Conservation (phyloP, 37 sponge, comb jelly and placozoan genomes). For the Chondrosia reniformis region DNA sequence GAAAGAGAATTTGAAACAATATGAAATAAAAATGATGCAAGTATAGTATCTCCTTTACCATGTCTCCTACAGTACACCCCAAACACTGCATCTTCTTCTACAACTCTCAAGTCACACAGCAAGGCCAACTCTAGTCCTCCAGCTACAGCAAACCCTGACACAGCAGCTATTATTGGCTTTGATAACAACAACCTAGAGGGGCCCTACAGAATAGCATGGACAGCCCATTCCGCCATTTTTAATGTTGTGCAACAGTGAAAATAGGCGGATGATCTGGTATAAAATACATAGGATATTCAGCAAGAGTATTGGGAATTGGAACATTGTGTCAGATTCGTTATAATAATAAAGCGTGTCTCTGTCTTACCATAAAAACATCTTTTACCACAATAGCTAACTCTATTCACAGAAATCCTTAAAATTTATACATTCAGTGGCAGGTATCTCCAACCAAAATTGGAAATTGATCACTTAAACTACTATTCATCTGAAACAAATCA, state of each 20-base stretch:
- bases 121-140: conserved; percentile 73
- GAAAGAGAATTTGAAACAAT: not conserved
- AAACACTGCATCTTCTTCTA: conserved; percentile 50
- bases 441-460: no score
- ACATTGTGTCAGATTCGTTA: no score
- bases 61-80: conserved; percentile 71
- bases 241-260: not conserved
- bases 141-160: conserved; percentile 73
- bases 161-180: conserved; percentile 68
- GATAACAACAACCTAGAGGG: conserved; percentile 36
- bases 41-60: conserved; percentile 41
- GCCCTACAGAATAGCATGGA: conserved; percentile 33
- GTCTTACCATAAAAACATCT: no score
- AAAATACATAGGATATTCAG: no score
- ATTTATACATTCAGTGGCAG: no score
- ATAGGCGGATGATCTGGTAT: not conserved
- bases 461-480: no score
- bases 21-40: no score
- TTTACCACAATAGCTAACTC: no score
- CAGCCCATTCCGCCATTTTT: not conserved
- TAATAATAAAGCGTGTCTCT: no score
- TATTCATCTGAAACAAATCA: no score
- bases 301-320: no score
- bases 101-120: conserved; percentile 66
- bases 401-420: no score